Evolutionary conservation across 2,797 vertebrate species (phyloP), one percentile per base, ranked within the genome.

Genomic region (Lutjanus campechanus): DNA sequence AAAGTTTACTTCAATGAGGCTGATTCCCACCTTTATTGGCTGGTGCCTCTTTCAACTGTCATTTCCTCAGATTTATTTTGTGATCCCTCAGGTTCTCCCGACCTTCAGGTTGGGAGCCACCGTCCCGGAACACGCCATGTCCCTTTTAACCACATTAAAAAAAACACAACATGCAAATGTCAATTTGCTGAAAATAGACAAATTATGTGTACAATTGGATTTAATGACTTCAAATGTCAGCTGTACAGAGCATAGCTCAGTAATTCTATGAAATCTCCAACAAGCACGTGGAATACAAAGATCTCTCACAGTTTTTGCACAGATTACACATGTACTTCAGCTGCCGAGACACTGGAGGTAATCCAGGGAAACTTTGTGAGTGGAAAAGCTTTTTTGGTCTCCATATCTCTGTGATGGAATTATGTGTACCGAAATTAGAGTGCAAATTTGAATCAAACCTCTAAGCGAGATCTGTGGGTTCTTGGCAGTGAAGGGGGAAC

Each of bases 391-490:
- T 55, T 63, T 85, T 76, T 51, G 68, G 62, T 87, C 76, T 69
- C 64, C 69, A 3, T 69, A 74, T 85, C 76, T 81, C 81, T 77
- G 81, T 74, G 83, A 88, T 86, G 85, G 85, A 86, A 89, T 90
- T 88, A 89, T 80, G 85, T 82, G 83, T 69, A 54, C 85, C 43
- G 46, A 90, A 90, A 92, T 92, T 90, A 84, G 83, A 92, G 88
- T 55, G 85, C 83, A 90, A 83, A 92, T 88, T 88, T 69, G 79
- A 90, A 84, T 86, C 78, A 84, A 89, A 90, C 87, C 86, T 91
- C 88, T 55, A 11, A 84, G 86, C 72, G 41, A 89, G 90, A 92
- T 91, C 87, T 87, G 88, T 84, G 88, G 85, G 88, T 93, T 92
- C 87, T 87, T 92, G 89, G 92, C 90, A 89, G 85, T 0, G 77